Conservation (phyloP, 2,888 invertebrate species). For the Harpalus rufipes region DNA sequence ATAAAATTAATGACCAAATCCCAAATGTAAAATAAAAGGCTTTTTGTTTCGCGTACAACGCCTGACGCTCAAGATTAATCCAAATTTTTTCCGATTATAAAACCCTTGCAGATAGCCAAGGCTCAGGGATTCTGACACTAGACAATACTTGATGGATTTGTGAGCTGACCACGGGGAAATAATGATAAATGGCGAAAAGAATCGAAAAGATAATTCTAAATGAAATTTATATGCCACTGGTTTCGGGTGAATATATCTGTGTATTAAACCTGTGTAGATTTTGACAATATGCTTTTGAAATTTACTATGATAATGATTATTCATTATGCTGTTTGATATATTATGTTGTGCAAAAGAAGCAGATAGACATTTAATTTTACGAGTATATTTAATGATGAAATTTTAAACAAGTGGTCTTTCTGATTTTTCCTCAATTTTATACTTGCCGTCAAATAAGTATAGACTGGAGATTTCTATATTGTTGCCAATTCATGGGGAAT, state of each 20-base stretch:
- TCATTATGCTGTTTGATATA: too few relatives aligned
- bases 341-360: too few relatives aligned
- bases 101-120: slow-evolving; percentile 24
- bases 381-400: too few relatives aligned
- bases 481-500: too few relatives aligned
- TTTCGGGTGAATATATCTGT: slow-evolving; percentile 10
- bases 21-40: slow-evolving; percentile 52
- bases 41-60: slow-evolving; percentile 36
- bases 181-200: slow-evolving; percentile 39
- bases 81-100: slow-evolving; percentile 46
- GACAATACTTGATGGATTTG: slow-evolving; percentile 49
- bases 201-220: slow-evolving; percentile 54
- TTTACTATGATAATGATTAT: too few relatives aligned
- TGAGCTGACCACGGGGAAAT: slow-evolving; percentile 12
- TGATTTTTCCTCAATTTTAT: too few relatives aligned
- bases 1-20: slow-evolving; percentile 54
- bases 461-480: too few relatives aligned
- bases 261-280: background rate
- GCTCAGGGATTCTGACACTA: slow-evolving; percentile 2
- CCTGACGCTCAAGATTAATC: slow-evolving; percentile 36
- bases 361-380: too few relatives aligned
- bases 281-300: too few relatives aligned
- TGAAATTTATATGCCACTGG: slow-evolving; percentile 44
- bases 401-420: too few relatives aligned
- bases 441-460: too few relatives aligned